Percentiles rank a stretch among this genome's conserved stretches.
Evolutionary conservation across 2,888 invertebrate genomes (phyloP).

Genomic region (Seladonia tumulorum): DNA sequence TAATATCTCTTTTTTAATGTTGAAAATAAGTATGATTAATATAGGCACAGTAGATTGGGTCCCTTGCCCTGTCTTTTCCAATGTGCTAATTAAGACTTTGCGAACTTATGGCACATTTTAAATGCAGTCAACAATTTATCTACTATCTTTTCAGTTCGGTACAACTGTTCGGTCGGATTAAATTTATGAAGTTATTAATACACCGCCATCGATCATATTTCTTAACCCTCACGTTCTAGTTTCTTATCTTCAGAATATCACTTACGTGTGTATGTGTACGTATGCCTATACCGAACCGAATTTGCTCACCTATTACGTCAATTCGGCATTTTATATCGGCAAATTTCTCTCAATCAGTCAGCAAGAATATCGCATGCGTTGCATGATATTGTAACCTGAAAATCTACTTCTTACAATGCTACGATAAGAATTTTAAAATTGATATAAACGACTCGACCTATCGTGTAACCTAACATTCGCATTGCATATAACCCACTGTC

Average conservation of each 20-base stretch:
- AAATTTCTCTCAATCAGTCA: neutral
- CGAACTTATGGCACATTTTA: neutral
- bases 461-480: slow-evolving; percentile 15
- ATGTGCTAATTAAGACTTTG: too few species aligned
- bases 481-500: slow-evolving; percentile 9
- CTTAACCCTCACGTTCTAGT: neutral
- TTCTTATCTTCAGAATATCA: neutral
- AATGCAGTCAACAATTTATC: neutral
- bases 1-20: too few species aligned
- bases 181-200: neutral
- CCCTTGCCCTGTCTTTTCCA: too few species aligned
- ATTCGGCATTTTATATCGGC: neutral
- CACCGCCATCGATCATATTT: neutral
- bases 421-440: slow-evolving; percentile 14
- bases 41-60: too few species aligned
- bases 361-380: neutral
- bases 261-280: neutral
- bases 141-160: neutral
- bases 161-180: neutral
- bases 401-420: slow-evolving; percentile 1
- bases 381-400: neutral
- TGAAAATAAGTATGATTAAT: too few species aligned
- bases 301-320: neutral
- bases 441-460: slow-evolving; percentile 10
- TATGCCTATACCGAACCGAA: neutral